Evolutionary conservation across 1,140 invertebrate species (phyloP).

Genomic region (Leucophenga varia): DNA sequence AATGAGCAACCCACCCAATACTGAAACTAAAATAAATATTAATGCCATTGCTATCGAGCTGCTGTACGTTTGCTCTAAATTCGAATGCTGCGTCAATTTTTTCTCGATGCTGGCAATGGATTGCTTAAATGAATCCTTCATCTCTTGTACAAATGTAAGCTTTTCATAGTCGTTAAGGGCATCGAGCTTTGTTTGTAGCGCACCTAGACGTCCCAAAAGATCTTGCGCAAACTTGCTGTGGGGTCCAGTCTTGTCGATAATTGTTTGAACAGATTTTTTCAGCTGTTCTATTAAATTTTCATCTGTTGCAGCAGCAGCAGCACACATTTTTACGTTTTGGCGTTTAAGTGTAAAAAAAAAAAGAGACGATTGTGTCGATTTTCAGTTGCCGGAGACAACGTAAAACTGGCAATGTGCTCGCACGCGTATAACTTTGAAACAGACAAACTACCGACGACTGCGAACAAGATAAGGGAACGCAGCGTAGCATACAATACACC

Average conservation of each 20-base stretch:
- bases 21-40: constrained; percentile 39
- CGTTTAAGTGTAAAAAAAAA: too few species aligned
- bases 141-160: constrained; percentile 33
- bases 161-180: constrained; percentile 30
- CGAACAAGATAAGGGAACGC: too few species aligned
- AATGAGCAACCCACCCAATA: constrained; percentile 32
- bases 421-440: too few species aligned
- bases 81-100: constrained; percentile 32
- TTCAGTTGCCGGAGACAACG: too few species aligned
- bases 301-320: not conserved
- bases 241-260: constrained; percentile 40
- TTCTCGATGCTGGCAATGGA: constrained; percentile 35
- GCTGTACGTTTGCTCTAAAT: constrained; percentile 37
- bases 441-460: too few species aligned
- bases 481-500: too few species aligned
- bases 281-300: constrained; percentile 34
- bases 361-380: too few species aligned
- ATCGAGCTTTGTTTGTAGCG: constrained; percentile 37
- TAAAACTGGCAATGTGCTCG: too few species aligned
- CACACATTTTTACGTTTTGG: too few species aligned
- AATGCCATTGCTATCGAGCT: constrained; percentile 40
- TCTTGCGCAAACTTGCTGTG: constrained; percentile 39
- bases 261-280: constrained; percentile 33
- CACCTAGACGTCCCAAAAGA: constrained; percentile 30
- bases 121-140: constrained; percentile 38